phyloP scores from a whole-genome alignment of 2,797 vertebrate genomes.

The Trichosurus vulpecula region DNA sequence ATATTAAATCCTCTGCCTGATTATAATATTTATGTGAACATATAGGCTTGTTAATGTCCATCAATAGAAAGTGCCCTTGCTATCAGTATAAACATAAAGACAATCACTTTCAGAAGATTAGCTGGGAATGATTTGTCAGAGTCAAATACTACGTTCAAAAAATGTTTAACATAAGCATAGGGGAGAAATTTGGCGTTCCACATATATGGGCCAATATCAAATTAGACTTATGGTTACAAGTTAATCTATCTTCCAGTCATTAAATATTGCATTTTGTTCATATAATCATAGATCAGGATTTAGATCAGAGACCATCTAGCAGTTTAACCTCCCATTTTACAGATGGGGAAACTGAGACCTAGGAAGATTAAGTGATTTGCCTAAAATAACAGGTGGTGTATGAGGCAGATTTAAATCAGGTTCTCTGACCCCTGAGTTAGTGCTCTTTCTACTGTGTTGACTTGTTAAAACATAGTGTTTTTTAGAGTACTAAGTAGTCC shows the following conservation, averaged over 20 bases:
- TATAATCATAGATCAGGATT: neutral
- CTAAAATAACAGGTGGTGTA: neutral
- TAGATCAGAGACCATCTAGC: neutral
- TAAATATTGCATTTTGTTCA: neutral
- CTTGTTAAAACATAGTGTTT: neutral
- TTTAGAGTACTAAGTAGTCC: neutral
- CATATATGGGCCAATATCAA: neutral
- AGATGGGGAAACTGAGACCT: neutral
- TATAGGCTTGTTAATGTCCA: neutral
- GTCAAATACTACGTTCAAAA: neutral
- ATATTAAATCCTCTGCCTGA: neutral
- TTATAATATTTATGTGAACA: neutral
- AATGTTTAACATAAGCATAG: neutral
- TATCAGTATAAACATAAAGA: neutral
- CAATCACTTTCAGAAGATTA: neutral
- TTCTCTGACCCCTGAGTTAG: neutral
- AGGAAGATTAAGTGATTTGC: neutral
- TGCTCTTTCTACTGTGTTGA: neutral
- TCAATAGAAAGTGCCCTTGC: neutral
- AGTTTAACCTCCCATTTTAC: constrained; percentile 45
- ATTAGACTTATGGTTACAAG: neutral
- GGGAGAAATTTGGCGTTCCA: neutral
- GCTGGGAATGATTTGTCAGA: neutral
- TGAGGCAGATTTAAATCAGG: neutral
- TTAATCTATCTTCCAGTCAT: neutral